Evolutionary conservation across 2,113 vertebrate species (phyloP), one percentile per base, ranked within the genome.

Genomic region (Crotalus tigris): DNA sequence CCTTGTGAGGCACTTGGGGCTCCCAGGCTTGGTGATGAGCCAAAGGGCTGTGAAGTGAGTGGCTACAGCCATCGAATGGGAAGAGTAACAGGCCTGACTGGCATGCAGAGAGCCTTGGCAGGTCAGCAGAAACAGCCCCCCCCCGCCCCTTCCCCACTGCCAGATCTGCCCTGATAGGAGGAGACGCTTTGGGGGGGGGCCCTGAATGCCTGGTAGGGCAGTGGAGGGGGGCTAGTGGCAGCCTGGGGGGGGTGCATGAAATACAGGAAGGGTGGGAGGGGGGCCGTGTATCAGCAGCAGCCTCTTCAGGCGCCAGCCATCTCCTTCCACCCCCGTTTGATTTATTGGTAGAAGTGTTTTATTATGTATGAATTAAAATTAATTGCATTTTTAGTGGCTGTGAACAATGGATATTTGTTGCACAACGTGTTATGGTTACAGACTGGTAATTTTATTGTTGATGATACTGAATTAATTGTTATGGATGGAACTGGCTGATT

Each of bases 321-420:
- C 87, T 54, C 87, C 26, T 21, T 54, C 87, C 53, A n/a, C 87
- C 11, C 3, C 15, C 4, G 5, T 58, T 39, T 88, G 54, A 19
- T 88, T 88, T 88, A 54, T 39, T 57, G 17, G 54, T 33, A 54
- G 54, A 88, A 88, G 23, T 55, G 87, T 33, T 88, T 57, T 88
- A 88, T 33, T 57, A 23, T 57, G n/a, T 58, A 88, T 57, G 53
- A 88, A 57, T 88, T 57, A 88, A 88, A 88, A 88, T 88, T 55
- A 88, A 88, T 88, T 88, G 87, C n/a, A 39, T 57, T 88, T 88
- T 88, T 88, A 88, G 87, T 39, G 54, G 87, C 54, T 39, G 33
- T 88, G 87, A 88, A 88, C n/a, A 33, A 88, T 88, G n/a, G 87
- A 88, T 88, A 88, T 57, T 57, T 88, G 87, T 57, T 88, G 33